phyloP scores from a whole-genome alignment of 2,888 invertebrate species.

The Branchipolynoe longqiensis region DNA sequence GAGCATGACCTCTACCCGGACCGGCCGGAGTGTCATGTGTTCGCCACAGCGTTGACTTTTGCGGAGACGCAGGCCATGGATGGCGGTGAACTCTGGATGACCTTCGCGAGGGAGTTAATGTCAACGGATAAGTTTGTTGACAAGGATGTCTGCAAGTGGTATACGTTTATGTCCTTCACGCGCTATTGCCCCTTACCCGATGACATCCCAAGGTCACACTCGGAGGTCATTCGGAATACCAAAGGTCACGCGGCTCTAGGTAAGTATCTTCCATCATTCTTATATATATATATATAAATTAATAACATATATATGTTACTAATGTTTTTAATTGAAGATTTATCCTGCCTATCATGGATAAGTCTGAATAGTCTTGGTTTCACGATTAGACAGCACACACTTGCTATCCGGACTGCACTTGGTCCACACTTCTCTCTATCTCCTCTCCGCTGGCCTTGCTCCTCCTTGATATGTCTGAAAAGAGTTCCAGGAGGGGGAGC shows the following conservation, averaged over 20 bases:
- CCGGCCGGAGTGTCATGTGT: conserved; percentile 86
- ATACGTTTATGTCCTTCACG: conserved; percentile 94
- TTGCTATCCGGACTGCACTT: too few species aligned
- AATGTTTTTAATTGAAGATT: too few species aligned
- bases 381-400: too few species aligned
- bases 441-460: too few species aligned
- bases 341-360: too few species aligned
- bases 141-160: conserved; percentile 88
- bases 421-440: too few species aligned
- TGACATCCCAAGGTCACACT: conserved; percentile 84
- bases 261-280: conserved; percentile 78
- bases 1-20: conserved; percentile 86
- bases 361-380: too few species aligned
- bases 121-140: conserved; percentile 83
- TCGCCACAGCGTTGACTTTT: conserved; percentile 88
- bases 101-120: conserved; percentile 92
- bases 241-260: conserved; percentile 93
- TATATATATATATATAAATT: too few species aligned
- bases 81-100: conserved; percentile 91
- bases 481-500: too few species aligned
- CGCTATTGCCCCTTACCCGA: conserved; percentile 78
- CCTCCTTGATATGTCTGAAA: too few species aligned
- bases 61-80: conserved; percentile 88
- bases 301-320: too few species aligned
- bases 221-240: conserved; percentile 81